These are phyloP conservation scores for Agonopterix alstromeriana DNA, from an alignment of 2,888 invertebrate species.

Conservation along the genomic window DNA sequence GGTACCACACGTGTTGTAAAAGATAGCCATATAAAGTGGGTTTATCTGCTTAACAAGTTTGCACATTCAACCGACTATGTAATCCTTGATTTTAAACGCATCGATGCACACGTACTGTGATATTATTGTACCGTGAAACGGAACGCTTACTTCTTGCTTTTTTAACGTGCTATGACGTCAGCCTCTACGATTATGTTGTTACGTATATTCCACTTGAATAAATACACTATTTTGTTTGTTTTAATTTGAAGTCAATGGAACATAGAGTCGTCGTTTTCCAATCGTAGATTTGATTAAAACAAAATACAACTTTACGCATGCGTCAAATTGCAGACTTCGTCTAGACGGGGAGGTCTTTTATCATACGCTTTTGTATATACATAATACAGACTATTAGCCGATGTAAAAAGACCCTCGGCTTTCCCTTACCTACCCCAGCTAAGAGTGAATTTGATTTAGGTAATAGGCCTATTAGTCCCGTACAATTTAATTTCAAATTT, in stretches of 20 bases:
- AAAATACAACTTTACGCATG: constrained; percentile 13
- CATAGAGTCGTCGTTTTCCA: too few relatives aligned
- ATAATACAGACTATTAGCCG: constrained; percentile 16
- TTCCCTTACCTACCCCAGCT: not conserved
- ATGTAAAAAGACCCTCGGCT: constrained; percentile 19
- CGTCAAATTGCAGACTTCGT: constrained; percentile 18
- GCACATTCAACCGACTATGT: constrained; percentile 36
- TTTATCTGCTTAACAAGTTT: constrained; percentile 19
- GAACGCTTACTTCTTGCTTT: not conserved
- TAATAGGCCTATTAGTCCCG: too few relatives aligned
- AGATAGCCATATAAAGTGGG: not conserved
- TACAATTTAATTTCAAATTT: too few relatives aligned
- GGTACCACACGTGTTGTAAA: too few relatives aligned
- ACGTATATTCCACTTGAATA: too few relatives aligned
- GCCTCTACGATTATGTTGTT: not conserved
- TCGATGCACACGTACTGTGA: constrained; percentile 26
- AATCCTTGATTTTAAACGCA: constrained; percentile 34
- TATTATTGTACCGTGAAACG: constrained; percentile 3
- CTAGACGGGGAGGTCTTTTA: constrained; percentile 20
- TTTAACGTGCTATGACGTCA: constrained; percentile 5
- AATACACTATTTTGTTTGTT: too few relatives aligned
- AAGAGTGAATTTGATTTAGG: too few relatives aligned
- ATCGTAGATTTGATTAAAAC: too few relatives aligned
- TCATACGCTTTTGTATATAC: constrained; percentile 8
- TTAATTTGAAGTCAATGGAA: too few relatives aligned